These are phyloP conservation scores for Labeo calbasu DNA, from an alignment of 2,797 vertebrate genomes.

Conservation along the genomic window DNA sequence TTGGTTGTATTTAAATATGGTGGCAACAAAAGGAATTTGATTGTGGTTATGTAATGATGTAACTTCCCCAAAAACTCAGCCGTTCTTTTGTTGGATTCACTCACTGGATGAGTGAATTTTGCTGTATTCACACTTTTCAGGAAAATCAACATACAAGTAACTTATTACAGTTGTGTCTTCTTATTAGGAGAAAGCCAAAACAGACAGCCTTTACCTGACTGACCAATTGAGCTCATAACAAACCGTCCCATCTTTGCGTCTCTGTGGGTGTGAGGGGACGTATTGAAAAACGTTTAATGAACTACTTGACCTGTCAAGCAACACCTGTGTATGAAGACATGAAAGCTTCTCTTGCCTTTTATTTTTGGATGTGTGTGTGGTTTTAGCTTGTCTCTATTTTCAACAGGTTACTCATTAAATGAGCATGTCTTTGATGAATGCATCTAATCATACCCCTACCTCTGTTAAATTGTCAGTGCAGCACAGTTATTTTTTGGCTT, in stretches of 20 bases:
- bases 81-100: background rate
- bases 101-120: background rate
- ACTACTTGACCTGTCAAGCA: conserved; percentile 2
- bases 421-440: conserved; percentile 58
- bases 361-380: conserved; percentile 10
- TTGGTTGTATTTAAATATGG: background rate
- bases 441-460: conserved; percentile 54
- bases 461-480: conserved; percentile 52
- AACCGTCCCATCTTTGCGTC: background rate
- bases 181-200: background rate
- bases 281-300: conserved; percentile 12
- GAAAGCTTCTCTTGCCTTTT: background rate
- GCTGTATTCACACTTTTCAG: background rate
- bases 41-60: background rate
- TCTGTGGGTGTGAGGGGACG: background rate
- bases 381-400: conserved; percentile 36
- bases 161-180: background rate
- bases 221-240: background rate
- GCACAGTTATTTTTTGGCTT: conserved; percentile 47
- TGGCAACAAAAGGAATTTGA: background rate
- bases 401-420: conserved; percentile 52
- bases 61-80: background rate
- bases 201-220: background rate
- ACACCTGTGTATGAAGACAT: conserved; percentile 17
- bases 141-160: conserved; percentile 2